Evolutionary conservation across 2,888 invertebrate genomes (phyloP).

Genomic region (Cephalotes varians): DNA sequence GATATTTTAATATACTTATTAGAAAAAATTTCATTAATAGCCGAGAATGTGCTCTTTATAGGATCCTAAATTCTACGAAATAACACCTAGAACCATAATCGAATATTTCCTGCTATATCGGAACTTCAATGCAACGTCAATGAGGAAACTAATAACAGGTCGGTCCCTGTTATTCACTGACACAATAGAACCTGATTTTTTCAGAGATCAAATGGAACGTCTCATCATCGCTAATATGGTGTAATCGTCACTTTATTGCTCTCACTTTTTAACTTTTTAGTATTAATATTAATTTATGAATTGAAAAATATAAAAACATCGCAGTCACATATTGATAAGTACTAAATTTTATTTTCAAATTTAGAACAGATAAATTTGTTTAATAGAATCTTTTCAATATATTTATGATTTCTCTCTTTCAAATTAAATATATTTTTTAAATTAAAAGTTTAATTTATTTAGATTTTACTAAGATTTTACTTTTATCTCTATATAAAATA

Average conservation of each 20-base stretch:
- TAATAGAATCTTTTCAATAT: not conserved
- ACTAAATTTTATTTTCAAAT: not conserved
- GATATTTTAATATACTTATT: not conserved
- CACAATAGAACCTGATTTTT: conserved; percentile 76
- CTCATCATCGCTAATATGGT: conserved; percentile 60
- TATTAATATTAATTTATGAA: not conserved
- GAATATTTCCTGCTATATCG: conserved; percentile 63
- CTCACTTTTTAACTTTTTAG: not conserved
- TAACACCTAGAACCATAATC: conserved; percentile 63
- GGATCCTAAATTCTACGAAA: conserved; percentile 2
- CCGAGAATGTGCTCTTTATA: not conserved
- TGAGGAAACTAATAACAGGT: conserved; percentile 76
- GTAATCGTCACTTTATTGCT: not conserved
- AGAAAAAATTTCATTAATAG: not conserved
- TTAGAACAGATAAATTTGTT: not conserved
- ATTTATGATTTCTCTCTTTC: not conserved
- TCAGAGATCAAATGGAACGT: conserved; percentile 55
- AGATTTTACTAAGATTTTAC: not conserved
- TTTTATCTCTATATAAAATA: not conserved
- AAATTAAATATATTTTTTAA: not conserved
- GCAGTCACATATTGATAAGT: not conserved
- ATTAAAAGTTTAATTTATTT: not conserved
- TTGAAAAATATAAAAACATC: not conserved
- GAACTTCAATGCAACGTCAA: conserved; percentile 59
- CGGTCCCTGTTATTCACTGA: conserved; percentile 68